Conservation (phyloP, 2,797 vertebrate species). For the Thripadectes ignobilis region DNA sequence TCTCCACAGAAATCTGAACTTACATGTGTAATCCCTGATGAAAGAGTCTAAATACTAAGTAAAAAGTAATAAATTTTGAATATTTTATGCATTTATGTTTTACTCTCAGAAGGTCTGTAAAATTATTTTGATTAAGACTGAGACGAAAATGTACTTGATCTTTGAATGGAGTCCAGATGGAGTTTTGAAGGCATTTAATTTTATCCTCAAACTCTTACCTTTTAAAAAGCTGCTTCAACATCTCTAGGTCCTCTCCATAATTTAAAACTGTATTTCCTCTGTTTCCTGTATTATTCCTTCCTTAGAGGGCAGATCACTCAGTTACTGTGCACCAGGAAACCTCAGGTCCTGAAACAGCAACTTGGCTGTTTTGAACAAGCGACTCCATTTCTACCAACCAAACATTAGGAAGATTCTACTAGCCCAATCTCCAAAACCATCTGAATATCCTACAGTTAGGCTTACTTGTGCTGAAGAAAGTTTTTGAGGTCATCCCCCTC, state of each 20-base stretch:
- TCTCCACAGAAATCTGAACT: not conserved
- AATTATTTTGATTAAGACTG: not conserved
- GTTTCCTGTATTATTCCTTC: not conserved
- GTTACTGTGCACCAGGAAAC: not conserved
- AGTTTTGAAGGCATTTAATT: fast-evolving
- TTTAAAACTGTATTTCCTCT: not conserved
- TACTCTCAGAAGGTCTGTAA: not conserved
- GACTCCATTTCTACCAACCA: not conserved
- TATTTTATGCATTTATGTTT: not conserved
- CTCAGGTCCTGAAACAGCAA: not conserved
- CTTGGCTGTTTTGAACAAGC: not conserved
- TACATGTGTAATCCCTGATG: not conserved
- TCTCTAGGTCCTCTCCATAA: not conserved
- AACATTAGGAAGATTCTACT: not conserved
- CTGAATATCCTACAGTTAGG: not conserved
- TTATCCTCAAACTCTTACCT: fast-evolving
- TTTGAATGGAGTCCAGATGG: not conserved
- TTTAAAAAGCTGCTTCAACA: not conserved
- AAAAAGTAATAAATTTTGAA: not conserved
- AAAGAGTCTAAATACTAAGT: not conserved
- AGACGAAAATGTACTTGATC: not conserved
- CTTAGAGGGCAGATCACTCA: not conserved
- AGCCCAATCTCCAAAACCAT: not conserved
- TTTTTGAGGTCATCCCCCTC: not conserved
- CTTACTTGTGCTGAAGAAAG: not conserved